Percentiles rank a stretch among this genome's conserved stretches.
Conservation (phyloP, 2,888 invertebrate genomes). For the Drosophila anceps region DNA sequence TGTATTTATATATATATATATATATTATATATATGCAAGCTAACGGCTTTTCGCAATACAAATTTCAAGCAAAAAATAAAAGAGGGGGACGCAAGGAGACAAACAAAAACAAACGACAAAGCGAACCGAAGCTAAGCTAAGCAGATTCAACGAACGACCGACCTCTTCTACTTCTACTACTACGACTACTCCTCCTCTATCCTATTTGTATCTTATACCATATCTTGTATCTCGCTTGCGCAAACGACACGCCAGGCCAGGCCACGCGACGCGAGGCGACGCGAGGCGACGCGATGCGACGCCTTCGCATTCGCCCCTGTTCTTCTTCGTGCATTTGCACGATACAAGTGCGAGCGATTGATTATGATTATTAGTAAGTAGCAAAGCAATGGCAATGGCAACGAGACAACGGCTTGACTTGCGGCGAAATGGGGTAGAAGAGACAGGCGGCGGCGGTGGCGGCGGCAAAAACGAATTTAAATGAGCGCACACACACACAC, state of each 20-base stretch:
- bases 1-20: slow-evolving; percentile 36
- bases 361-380: slow-evolving; percentile 79
- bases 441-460: no score
- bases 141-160: slow-evolving; percentile 41
- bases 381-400: slow-evolving; percentile 48
- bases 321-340: slow-evolving; percentile 62
- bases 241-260: slow-evolving; percentile 24
- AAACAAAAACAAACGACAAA: slow-evolving; percentile 75
- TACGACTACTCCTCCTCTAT: slow-evolving; percentile 6
- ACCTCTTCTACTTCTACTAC: slow-evolving; percentile 36
- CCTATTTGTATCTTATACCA: slow-evolving; percentile 34
- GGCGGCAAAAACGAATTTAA: slow-evolving; percentile 75
- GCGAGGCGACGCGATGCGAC: slow-evolving; percentile 17
- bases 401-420: slow-evolving; percentile 49
- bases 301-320: slow-evolving; percentile 26
- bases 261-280: slow-evolving; percentile 23
- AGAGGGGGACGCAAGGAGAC: slow-evolving; percentile 35
- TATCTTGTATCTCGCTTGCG: slow-evolving; percentile 48
- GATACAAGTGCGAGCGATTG: slow-evolving; percentile 80
- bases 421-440: slow-evolving; percentile 50
- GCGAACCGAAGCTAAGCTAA: slow-evolving; percentile 67
- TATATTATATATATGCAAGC: slow-evolving; percentile 42
- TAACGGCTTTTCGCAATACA: slow-evolving; percentile 70
- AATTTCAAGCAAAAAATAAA: slow-evolving; percentile 45
- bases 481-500: slow-evolving; percentile 56